Evolutionary conservation across 2,888 invertebrate species (phyloP).

Genomic region (Diarsia brunnea): DNA sequence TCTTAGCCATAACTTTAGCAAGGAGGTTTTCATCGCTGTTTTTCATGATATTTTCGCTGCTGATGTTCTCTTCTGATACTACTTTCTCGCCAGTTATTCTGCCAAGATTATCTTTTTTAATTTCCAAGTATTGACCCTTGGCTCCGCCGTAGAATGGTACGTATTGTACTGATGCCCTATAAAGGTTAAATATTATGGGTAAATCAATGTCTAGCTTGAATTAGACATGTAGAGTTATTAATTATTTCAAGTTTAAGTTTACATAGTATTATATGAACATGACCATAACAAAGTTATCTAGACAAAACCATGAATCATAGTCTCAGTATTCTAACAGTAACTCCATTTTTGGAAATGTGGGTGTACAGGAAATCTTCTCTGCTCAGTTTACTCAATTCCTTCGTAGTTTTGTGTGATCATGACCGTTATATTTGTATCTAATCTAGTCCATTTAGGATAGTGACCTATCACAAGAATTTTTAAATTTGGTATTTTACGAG

Average conservation of each 20-base stretch:
- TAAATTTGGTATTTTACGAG: conserved; percentile 7
- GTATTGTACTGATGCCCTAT: conserved; percentile 81
- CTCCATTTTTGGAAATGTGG: conserved; percentile 30
- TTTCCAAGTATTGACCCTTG: conserved; percentile 92
- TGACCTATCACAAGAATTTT: conserved; percentile 38
- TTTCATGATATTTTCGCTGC: conserved; percentile 83
- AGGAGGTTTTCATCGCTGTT: conserved; percentile 83
- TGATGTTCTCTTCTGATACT: conserved; percentile 85
- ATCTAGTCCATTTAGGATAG: conserved; percentile 13
- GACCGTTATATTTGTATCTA: conserved; percentile 20
- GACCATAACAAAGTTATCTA: not conserved
- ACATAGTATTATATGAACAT: not conserved
- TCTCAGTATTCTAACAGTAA: conserved; percentile 19
- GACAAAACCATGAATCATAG: conserved; percentile 1
- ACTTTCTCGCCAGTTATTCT: conserved; percentile 87
- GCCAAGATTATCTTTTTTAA: conserved; percentile 90
- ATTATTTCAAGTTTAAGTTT: not conserved
- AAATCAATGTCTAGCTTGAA: not conserved
- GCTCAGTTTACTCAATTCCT: not conserved
- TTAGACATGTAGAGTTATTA: not conserved
- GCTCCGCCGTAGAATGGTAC: conserved; percentile 94
- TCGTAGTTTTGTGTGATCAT: not conserved
- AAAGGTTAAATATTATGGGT: conserved; percentile 38
- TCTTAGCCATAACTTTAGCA: conserved; percentile 86
- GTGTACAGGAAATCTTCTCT: conserved; percentile 27